A percentile compares a stretch with the other conserved stretches of the same genome.
phyloP scores from a whole-genome alignment of 2,797 vertebrate genomes.

The Micropoecilia bifurca region DNA sequence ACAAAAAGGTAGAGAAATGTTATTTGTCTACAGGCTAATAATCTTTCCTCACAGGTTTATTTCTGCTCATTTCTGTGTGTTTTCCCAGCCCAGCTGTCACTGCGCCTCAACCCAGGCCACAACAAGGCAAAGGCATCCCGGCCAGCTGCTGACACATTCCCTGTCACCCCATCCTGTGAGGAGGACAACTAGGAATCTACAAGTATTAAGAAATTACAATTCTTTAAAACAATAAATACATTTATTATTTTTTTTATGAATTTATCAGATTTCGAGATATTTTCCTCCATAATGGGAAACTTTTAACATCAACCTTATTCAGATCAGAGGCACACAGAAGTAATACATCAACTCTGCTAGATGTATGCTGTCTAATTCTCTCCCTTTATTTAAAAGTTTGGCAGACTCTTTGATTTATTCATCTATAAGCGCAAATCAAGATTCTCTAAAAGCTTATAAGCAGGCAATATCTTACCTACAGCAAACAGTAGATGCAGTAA shows the following conservation, averaged over 20 bases:
- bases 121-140: conserved; percentile 30
- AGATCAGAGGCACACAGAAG: no score
- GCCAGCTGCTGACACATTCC: conserved; percentile 64
- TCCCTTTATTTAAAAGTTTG: no score
- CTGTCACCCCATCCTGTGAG: conserved; percentile 25
- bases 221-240: not conserved
- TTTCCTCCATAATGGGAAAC: no score
- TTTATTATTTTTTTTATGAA: no score
- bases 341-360: no score
- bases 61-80: conserved; percentile 10
- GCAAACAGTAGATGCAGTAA: not conserved
- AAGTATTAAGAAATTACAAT: not conserved
- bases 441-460: no score
- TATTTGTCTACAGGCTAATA: not conserved
- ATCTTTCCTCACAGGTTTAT: conserved; percentile 18
- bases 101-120: conserved; percentile 51
- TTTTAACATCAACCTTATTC: not conserved
- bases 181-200: conserved; percentile 19
- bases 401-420: no score
- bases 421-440: no score
- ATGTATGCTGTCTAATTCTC: no score
- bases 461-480: no score
- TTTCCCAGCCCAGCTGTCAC: conserved; percentile 61
- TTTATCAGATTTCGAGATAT: no score
- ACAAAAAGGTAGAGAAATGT: conserved; percentile 43